These are phyloP conservation scores for Homarus americanus DNA, from an alignment of 1,140 invertebrate species.

Conservation along the genomic window DNA sequence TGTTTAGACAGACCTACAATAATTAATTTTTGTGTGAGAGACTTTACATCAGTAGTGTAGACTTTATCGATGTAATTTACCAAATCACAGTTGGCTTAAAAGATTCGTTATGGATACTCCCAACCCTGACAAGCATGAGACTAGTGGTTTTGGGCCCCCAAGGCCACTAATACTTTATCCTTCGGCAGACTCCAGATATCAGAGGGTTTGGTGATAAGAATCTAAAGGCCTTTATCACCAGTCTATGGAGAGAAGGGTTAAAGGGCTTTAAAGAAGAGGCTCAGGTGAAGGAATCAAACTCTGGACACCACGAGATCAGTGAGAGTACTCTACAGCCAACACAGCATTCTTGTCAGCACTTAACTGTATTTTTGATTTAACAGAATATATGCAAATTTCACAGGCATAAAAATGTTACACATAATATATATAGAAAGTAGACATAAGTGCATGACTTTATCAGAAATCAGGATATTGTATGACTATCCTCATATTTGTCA, in stretches of 20 bases:
- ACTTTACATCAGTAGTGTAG: background rate
- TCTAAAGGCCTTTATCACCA: conserved; percentile 28
- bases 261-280: background rate
- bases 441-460: background rate
- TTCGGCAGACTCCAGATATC: conserved; percentile 57
- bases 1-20: too few relatives aligned
- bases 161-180: conserved; percentile 70
- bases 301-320: background rate
- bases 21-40: too few relatives aligned
- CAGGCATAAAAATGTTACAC: background rate
- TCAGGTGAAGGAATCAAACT: background rate
- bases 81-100: background rate
- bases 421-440: background rate
- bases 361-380: background rate
- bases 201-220: conserved; percentile 3
- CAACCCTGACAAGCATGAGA: conserved; percentile 68
- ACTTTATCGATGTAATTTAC: background rate
- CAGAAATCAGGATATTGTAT: background rate
- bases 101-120: conserved; percentile 57
- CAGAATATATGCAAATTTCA: background rate
- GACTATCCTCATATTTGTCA: background rate
- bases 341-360: background rate
- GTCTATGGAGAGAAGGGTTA: background rate
- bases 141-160: conserved; percentile 72
- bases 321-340: background rate